A percentile compares a stretch with the other conserved stretches of the same genome.
phyloP scores from a whole-genome alignment of 1,140 invertebrate genomes.

The Meloidogyne exigua region DNA sequence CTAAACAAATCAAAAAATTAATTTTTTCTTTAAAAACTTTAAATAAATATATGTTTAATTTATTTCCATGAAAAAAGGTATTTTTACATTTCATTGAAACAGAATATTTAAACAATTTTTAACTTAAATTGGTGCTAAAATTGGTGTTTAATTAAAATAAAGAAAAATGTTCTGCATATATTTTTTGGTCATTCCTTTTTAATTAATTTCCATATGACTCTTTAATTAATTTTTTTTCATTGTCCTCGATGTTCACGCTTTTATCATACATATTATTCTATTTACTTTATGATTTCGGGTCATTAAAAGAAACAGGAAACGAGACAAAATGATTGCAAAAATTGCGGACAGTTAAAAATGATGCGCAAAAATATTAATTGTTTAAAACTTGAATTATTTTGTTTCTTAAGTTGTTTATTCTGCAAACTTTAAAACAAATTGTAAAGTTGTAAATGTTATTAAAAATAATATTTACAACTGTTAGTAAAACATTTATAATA shows the following conservation, averaged over 20 bases:
- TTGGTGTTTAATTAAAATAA: no score
- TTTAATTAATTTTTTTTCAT: neutral
- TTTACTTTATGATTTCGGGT: neutral
- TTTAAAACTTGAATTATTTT: no score
- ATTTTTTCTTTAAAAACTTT: no score
- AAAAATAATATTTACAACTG: no score
- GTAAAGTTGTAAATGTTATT: no score
- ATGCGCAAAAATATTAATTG: neutral
- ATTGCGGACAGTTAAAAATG: no score
- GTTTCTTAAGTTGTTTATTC: no score
- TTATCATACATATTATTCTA: no score
- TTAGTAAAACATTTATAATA: no score
- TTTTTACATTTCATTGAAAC: neutral
- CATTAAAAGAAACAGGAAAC: neutral
- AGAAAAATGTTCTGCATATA: neutral
- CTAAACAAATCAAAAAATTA: neutral
- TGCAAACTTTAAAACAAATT: no score
- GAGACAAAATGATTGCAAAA: neutral
- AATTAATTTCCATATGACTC: neutral
- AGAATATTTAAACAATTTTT: neutral
- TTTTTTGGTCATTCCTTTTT: neutral
- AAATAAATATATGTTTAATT: no score
- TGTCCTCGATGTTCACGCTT: slow-evolving; percentile 4
- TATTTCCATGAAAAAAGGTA: neutral
- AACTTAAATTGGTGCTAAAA: neutral